Percentiles rank a stretch among this genome's conserved stretches.
Conservation (phyloP, 2,797 vertebrate species). For the Enteromius radiatus region DNA sequence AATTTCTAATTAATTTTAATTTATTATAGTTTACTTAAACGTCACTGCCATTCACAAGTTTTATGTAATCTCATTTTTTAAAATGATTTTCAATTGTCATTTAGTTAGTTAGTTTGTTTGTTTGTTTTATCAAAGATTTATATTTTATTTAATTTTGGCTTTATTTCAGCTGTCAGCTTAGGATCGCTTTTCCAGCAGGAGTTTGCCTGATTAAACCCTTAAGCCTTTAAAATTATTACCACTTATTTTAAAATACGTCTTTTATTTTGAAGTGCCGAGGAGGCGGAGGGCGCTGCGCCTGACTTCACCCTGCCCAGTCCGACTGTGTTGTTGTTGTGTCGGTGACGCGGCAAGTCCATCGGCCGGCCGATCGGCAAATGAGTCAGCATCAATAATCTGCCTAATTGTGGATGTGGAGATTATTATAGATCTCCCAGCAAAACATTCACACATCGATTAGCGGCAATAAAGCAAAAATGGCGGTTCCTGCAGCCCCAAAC, state of each 20-base stretch:
- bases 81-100: background rate
- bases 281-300: background rate
- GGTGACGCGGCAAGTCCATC: slow-evolving; percentile 62
- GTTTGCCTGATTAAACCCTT: background rate
- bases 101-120: background rate
- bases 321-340: slow-evolving; percentile 67
- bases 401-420: slow-evolving; percentile 45
- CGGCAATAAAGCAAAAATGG: slow-evolving; percentile 64
- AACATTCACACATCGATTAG: slow-evolving; percentile 7
- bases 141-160: background rate
- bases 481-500: slow-evolving; percentile 74
- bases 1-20: no score
- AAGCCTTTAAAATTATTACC: background rate
- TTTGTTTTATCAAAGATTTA: background rate
- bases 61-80: background rate
- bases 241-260: background rate
- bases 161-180: background rate
- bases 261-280: slow-evolving; percentile 44
- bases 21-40: background rate
- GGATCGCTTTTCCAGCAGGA: background rate
- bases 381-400: slow-evolving; percentile 75
- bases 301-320: slow-evolving; percentile 15
- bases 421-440: slow-evolving; percentile 3
- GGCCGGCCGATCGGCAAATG: slow-evolving; percentile 69
- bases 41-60: background rate